phyloP scores from a whole-genome alignment of 2,888 invertebrate species.

The Ptilodon capucinus region DNA sequence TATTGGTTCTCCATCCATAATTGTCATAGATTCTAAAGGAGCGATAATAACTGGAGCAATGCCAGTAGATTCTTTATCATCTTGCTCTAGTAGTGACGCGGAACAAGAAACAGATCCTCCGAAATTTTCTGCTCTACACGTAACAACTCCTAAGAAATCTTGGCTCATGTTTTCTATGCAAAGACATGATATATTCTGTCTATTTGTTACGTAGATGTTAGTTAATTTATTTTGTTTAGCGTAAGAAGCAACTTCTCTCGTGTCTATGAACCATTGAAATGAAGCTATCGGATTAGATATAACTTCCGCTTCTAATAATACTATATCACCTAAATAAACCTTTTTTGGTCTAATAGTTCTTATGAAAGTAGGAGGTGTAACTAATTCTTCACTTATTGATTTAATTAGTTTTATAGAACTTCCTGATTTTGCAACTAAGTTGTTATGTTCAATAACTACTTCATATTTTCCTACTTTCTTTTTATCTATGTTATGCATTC shows the following conservation, averaged over 20 bases:
- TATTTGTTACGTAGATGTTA: constrained; percentile 86
- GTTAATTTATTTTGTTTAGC: constrained; percentile 84
- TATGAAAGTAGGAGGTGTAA: constrained; percentile 88
- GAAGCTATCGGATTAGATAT: constrained; percentile 90
- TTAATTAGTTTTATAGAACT: constrained; percentile 91
- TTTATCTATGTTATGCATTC: constrained; percentile 86
- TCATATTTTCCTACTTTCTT: constrained; percentile 95
- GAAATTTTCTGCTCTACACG: constrained; percentile 94
- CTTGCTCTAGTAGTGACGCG: constrained; percentile 86
- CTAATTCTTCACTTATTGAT: constrained; percentile 81
- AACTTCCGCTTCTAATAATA: constrained; percentile 90
- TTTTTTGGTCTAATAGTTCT: constrained; percentile 87
- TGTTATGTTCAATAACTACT: constrained; percentile 89
- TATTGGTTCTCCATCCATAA: constrained; percentile 96
- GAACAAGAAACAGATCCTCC: constrained; percentile 94
- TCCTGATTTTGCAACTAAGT: constrained; percentile 90
- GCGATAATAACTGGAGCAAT: constrained; percentile 88
- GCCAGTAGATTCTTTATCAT: constrained; percentile 67
- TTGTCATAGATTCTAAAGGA: constrained; percentile 87
- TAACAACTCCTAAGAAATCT: constrained; percentile 89
- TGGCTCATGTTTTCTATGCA: constrained; percentile 87
- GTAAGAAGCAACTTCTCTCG: constrained; percentile 84
- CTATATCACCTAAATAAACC: constrained; percentile 88
- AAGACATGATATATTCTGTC: constrained; percentile 90
- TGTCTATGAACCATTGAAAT: constrained; percentile 93